Percentiles rank a stretch among this genome's conserved stretches.
Evolutionary conservation across 2,888 invertebrate species (phyloP).

Genomic region (Heterodera filipjevi): DNA sequence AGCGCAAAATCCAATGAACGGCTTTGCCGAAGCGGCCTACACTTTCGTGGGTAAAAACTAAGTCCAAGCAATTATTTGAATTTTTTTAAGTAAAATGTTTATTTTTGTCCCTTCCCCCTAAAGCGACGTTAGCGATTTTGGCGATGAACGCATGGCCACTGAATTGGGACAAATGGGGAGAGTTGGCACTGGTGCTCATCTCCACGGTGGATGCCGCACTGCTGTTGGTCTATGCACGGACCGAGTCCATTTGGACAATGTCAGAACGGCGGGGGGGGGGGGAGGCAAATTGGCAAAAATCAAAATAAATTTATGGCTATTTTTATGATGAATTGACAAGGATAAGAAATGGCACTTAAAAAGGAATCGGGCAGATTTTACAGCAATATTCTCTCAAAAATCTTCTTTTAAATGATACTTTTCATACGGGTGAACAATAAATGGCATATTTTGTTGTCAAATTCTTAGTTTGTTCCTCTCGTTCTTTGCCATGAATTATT

Average conservation of each 20-base stretch:
- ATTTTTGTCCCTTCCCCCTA: background rate
- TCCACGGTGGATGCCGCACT: slow-evolving; percentile 46
- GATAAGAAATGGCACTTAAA: no score
- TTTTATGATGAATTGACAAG: no score
- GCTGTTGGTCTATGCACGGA: slow-evolving; percentile 44
- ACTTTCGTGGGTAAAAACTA: slow-evolving; percentile 13
- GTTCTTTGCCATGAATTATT: no score
- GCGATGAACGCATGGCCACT: slow-evolving; percentile 70
- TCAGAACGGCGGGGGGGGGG: background rate
- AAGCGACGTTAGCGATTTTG: slow-evolving; percentile 65
- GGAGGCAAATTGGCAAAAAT: no score
- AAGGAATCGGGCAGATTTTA: no score
- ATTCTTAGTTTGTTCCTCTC: no score
- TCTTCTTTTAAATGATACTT: no score
- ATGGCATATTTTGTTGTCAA: no score
- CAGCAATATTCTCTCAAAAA: no score
- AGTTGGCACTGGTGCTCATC: slow-evolving; percentile 44
- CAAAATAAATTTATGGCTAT: no score
- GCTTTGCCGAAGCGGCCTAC: slow-evolving; percentile 48
- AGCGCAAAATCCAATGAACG: slow-evolving; percentile 44
- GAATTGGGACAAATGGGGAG: slow-evolving; percentile 62
- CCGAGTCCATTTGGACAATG: slow-evolving; percentile 49
- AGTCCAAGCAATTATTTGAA: background rate
- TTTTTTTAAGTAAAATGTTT: no score
- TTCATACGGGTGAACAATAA: no score